Base-by-base conservation (phyloP, 2,113 vertebrate species). In the Oryzias javanicus region DNA sequence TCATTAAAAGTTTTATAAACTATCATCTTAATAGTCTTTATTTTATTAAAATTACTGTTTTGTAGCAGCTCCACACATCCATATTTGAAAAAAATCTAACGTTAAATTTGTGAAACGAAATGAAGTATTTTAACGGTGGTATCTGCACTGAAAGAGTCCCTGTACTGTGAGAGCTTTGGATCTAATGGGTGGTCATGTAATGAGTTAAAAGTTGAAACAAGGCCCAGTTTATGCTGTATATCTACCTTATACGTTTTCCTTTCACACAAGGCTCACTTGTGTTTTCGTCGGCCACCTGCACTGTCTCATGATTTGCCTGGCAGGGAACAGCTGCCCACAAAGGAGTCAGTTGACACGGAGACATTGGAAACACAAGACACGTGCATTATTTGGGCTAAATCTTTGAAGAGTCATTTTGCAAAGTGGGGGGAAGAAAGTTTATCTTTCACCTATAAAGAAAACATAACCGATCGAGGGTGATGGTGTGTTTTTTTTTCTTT, bases 341-440 rank as follows among this genome's bases (percentile, higher is more conserved):
- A 74, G 70, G 76, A 88, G 78, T 89, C 86, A 86, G 78, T 82
- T 88, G 86, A 87, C 72, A 73, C 72, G 66, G 66, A 18, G 59
- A 67, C 72, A 81, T 62, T 74, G 70, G 75, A 69, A 77, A 80
- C 74, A 70, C 69, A 79, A 80, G 80, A 80, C 70, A 69, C 81
- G 79, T 48, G 35, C 49, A 75, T 74, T 67, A 78, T 82, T 85
- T 83, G 60, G 79, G 44, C 16, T 50, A 64, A 78, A 65, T 40
- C 66, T 57, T 55, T 24, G 41, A 35, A 35, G 63, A 64, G 74
- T 64, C 66, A 47, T 44, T 49, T 70, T 67, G 20, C 49, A 72
- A 72, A 60, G 73, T 60, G 62, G 7, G 7, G 7, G 10, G 8
- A 35, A 35, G 51, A 49, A 54, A 42, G 16, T 46, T 71, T 64